Base-by-base conservation (phyloP, 1,140 invertebrate genomes). In the Macrobrachium nipponense region DNA sequence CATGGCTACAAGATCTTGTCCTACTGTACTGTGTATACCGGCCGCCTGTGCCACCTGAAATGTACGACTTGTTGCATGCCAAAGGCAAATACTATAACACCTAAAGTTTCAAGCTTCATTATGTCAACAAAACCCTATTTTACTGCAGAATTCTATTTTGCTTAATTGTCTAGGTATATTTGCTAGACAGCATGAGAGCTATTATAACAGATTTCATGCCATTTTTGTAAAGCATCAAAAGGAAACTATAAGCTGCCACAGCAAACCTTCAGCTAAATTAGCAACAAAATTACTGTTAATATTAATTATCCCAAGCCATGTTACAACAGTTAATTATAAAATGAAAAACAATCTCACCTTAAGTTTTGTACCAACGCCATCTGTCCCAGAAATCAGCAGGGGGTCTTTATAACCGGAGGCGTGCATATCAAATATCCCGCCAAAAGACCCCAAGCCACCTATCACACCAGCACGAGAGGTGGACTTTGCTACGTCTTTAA, bases 1-100 rank as follows among this genome's bases (percentile, higher is more conserved):
- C 97, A 99, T 98, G 14, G 98, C 98, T 14, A 99, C 98, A 59
- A 99, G 93, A 92, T 99, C 98, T 89, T 98, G 95, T 2, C 98
- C 98, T 82, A 99, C 94, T 0, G 95, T 96, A 88, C 95, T 93
- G 90, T 97, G 97, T 73, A 95, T 94, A 27, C 94, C 93, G 80
- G 94, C 93, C 81, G 94, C 93, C 90, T 98, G 93, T 0, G 98
- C 97, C 89, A 99, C 94, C 94, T 98, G 90, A 60, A 91, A 90
- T 51, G n/a, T 36, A 36, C 4, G 27, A 36, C 1, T 36, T 36
- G 27, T 36, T 36, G 27, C 83, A 68, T 59, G 61, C 23, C 51
- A 51, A 51, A 51, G 3, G 12, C 7, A 51, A 51, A 51, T 51
- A 51, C 27, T 36, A 36, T 36, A 51, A 51, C 2, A 51, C 51